Percentiles rank a stretch among this genome's conserved stretches.
Conservation (phyloP, 2,797 vertebrate species). For the Meda fulgida region DNA sequence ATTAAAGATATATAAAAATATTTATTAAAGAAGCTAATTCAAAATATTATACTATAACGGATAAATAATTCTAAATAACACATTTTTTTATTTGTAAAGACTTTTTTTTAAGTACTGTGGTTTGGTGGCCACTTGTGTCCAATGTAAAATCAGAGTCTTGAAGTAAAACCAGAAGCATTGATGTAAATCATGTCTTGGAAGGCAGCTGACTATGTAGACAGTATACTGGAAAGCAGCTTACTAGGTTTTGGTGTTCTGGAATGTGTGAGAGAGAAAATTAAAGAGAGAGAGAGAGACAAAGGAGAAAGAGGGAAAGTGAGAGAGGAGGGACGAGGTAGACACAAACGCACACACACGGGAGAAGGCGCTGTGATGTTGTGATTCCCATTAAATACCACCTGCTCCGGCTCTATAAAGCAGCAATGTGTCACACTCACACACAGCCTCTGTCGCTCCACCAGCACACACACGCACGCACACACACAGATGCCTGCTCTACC, state of each 20-base stretch:
- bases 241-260: not conserved
- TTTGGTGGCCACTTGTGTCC: not conserved
- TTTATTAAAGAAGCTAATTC: not conserved
- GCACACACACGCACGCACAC: constrained; percentile 41
- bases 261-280: constrained; percentile 17
- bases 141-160: constrained; percentile 1
- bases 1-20: not conserved
- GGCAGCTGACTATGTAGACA: not conserved
- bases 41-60: not conserved
- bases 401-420: constrained; percentile 64
- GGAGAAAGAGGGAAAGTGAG: constrained; percentile 5
- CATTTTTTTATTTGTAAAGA: not conserved
- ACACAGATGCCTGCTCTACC: constrained; percentile 37
- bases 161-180: not conserved
- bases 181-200: not conserved
- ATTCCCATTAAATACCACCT: constrained; percentile 68
- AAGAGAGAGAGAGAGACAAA: constrained; percentile 13
- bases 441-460: constrained; percentile 53
- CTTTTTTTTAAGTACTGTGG: not conserved
- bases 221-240: constrained; percentile 4
- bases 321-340: constrained; percentile 1
- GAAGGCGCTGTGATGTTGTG: constrained; percentile 56
- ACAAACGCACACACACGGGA: constrained; percentile 1
- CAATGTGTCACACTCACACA: constrained; percentile 58
- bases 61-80: not conserved